These are phyloP conservation scores for Podarcis lilfordi DNA, from an alignment of 2,797 vertebrate genomes.

Conservation along the genomic window DNA sequence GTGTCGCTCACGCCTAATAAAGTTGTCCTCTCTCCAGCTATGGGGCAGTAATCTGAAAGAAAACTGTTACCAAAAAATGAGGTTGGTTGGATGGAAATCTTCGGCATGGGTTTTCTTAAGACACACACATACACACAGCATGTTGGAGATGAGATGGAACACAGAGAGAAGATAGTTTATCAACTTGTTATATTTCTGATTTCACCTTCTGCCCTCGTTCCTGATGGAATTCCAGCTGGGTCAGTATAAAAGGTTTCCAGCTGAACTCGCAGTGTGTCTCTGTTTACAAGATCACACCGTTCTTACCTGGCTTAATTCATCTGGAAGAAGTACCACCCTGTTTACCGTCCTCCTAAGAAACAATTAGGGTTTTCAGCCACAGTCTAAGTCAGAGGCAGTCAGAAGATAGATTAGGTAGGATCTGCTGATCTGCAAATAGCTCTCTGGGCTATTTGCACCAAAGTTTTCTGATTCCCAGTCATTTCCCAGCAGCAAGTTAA, in stretches of 20 bases:
- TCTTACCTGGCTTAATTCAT: neutral
- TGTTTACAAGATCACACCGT: neutral
- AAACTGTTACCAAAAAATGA: slow-evolving; percentile 40
- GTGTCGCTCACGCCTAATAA: slow-evolving; percentile 41
- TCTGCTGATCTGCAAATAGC: too few relatives aligned
- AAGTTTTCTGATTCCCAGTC: too few relatives aligned
- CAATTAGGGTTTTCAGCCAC: neutral
- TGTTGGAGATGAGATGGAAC: neutral
- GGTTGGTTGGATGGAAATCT: slow-evolving; percentile 30
- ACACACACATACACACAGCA: accelerated
- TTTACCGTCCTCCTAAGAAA: neutral
- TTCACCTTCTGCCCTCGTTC: neutral
- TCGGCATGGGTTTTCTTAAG: slow-evolving; percentile 5
- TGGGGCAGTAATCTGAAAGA: slow-evolving; percentile 60
- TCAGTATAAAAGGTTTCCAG: neutral
- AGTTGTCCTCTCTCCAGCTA: slow-evolving; percentile 54
- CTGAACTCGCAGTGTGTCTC: neutral
- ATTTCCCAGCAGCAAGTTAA: too few relatives aligned
- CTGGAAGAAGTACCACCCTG: neutral
- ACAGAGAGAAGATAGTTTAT: accelerated
- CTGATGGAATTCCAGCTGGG: accelerated
- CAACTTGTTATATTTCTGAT: accelerated
- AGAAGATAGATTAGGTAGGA: too few relatives aligned
- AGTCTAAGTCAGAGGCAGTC: neutral
- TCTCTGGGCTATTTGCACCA: too few relatives aligned